Conservation (phyloP, 1,140 invertebrate species). For the Copidosoma floridanum region DNA sequence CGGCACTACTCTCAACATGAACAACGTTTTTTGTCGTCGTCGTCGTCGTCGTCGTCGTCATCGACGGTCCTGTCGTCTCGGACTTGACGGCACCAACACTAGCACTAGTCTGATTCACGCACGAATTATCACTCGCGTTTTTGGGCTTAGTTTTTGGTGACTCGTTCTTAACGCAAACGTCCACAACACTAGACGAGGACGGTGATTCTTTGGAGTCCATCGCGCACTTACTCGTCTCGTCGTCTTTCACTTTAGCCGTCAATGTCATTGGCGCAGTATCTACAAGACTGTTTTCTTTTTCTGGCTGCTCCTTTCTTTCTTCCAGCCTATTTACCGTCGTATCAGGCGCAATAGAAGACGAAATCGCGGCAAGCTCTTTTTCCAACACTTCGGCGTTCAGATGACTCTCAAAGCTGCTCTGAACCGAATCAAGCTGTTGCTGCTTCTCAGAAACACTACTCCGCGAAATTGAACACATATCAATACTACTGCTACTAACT, state of each 20-base stretch:
- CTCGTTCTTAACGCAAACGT: conserved; percentile 3
- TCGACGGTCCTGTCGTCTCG: not conserved
- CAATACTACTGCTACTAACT: conserved; percentile 46
- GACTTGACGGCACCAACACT: not conserved
- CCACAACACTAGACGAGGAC: conserved; percentile 1
- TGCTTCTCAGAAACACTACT: not conserved
- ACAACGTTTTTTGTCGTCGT: conserved; percentile 14
- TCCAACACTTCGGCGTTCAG: not conserved
- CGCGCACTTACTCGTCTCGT: conserved; percentile 22
- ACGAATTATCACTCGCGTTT: not conserved
- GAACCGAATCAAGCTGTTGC: not conserved
- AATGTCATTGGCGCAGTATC: too few relatives aligned
- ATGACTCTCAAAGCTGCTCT: conserved; percentile 9
- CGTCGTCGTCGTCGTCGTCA: not conserved
- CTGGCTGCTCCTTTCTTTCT: not conserved
- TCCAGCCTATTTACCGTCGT: too few relatives aligned
- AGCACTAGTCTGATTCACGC: conserved; percentile 7
- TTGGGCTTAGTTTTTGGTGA: conserved; percentile 3
- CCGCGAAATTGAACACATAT: conserved; percentile 55
- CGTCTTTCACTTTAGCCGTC: not conserved
- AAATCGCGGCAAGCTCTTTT: not conserved
- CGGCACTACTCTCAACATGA: conserved; percentile 25
- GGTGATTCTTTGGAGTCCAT: conserved; percentile 15
- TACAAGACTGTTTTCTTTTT: not conserved
- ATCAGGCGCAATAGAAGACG: not conserved